These are phyloP conservation scores for Adelphocoris suturalis DNA, from an alignment of 2,888 invertebrate genomes.

Conservation along the genomic window DNA sequence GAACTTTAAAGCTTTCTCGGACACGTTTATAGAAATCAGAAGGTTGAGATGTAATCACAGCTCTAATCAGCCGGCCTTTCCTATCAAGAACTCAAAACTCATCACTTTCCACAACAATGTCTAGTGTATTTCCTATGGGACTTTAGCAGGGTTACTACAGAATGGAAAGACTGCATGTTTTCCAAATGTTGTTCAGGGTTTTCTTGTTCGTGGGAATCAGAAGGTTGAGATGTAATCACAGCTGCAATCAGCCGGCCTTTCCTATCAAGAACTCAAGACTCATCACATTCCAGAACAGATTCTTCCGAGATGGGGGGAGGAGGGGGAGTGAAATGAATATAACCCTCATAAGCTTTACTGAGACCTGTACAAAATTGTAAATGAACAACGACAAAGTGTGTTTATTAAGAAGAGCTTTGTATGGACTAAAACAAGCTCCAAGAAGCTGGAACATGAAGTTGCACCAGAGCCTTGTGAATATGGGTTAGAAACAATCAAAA, in stretches of 20 bases:
- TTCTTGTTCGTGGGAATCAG: constrained; percentile 15
- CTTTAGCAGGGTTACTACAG: neutral
- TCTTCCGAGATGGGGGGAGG: neutral
- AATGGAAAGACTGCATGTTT: neutral
- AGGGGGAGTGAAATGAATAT: too few relatives aligned
- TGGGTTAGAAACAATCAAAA: too few relatives aligned
- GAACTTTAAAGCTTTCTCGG: too few relatives aligned
- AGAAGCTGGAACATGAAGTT: too few relatives aligned
- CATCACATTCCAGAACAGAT: neutral
- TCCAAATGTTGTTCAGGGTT: neutral
- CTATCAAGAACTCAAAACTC: constrained; percentile 49
- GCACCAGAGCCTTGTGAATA: too few relatives aligned
- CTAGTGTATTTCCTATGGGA: neutral
- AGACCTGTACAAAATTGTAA: too few relatives aligned
- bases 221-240: constrained; percentile 37
- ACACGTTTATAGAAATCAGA: constrained; percentile 35
- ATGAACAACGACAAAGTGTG: too few relatives aligned
- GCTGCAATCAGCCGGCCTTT: constrained; percentile 62
- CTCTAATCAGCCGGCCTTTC: constrained; percentile 54
- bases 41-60: constrained; percentile 43
- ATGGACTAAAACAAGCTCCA: too few relatives aligned
- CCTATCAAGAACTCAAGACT: constrained; percentile 50
- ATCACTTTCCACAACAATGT: neutral
- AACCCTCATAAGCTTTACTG: too few relatives aligned
- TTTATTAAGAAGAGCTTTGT: too few relatives aligned